Conservation (phyloP, 1,140 invertebrate species). For the Acromyrmex charruanus region DNA sequence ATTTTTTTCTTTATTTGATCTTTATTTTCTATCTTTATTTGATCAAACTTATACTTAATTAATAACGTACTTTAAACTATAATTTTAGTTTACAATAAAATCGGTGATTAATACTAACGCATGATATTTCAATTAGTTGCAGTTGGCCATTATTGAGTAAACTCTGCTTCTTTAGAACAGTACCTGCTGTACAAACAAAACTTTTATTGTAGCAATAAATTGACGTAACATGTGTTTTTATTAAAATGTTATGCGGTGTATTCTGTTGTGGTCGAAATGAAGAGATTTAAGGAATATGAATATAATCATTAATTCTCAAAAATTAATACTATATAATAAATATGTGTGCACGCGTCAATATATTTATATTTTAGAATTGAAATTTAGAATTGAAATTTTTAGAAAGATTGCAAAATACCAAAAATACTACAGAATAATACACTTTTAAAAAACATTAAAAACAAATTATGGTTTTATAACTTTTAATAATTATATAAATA, state of each 20-base stretch:
- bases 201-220: not conserved
- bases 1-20: not conserved
- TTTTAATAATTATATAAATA: not conserved
- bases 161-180: not conserved
- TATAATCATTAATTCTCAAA: not conserved
- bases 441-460: not conserved
- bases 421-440: not conserved
- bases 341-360: not conserved
- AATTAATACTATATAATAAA: not conserved
- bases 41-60: not conserved
- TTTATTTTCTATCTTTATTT: not conserved
- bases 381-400: not conserved
- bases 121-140: not conserved
- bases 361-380: not conserved
- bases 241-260: not conserved
- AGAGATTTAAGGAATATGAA: not conserved
- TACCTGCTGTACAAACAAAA: conserved; percentile 21
- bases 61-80: not conserved
- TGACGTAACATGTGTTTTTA: not conserved
- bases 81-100: not conserved
- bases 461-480: not conserved
- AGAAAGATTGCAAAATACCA: not conserved
- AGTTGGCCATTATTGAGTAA: not conserved
- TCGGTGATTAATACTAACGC: not conserved
- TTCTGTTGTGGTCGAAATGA: not conserved